Evolutionary conservation across 35 echinoderm and acorn worm genomes (phyloP).

Genomic region (Lytechinus pictus): DNA sequence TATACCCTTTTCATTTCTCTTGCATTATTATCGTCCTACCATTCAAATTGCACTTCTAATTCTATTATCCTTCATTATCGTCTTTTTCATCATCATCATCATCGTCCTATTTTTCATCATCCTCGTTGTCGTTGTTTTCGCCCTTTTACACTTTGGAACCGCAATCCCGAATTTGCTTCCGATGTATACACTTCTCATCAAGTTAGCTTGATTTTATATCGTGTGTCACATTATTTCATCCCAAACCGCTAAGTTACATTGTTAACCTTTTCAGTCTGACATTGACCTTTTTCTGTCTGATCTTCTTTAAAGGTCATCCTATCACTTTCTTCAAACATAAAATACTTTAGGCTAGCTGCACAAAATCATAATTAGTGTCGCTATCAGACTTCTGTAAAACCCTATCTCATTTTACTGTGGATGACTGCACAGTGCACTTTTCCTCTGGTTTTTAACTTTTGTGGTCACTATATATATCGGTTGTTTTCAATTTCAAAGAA

Average conservation of each 20-base stretch:
- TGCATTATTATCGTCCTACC: no score
- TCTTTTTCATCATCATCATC: no score
- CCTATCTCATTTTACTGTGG: neutral
- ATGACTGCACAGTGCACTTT: no score
- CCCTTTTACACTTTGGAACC: neutral
- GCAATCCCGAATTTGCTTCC: neutral
- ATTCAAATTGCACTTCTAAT: no score
- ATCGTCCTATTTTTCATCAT: no score
- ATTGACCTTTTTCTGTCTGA: neutral
- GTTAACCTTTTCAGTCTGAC: neutral
- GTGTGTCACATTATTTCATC: neutral
- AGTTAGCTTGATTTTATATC: neutral
- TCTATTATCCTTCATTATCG: no score
- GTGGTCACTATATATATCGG: neutral
- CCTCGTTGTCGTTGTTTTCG: no score
- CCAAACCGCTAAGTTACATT: neutral
- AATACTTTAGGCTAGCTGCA: neutral
- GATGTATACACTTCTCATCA: neutral
- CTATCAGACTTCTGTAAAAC: neutral
- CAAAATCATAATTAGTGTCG: neutral
- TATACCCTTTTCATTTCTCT: no score
- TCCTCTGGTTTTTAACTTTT: no score
- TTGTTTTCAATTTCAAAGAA: neutral
- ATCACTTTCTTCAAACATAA: neutral
- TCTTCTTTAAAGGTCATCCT: neutral